These are phyloP conservation scores for Clupea harengus DNA, from an alignment of 2,113 vertebrate species.

Conservation along the genomic window DNA sequence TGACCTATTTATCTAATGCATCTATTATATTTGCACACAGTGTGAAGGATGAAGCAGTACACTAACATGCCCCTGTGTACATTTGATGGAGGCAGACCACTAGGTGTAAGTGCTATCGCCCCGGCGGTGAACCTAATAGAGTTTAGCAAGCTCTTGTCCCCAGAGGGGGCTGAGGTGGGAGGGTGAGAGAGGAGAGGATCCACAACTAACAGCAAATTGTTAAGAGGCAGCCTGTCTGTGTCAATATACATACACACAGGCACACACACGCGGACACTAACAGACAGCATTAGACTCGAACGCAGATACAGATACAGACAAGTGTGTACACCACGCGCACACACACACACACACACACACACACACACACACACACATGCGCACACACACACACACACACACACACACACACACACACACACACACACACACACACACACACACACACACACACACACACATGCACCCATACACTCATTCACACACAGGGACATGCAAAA, in stretches of 20 bases:
- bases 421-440: neutral
- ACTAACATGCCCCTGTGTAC: neutral
- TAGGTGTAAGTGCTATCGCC: neutral
- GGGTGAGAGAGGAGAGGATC: slow-evolving; percentile 30
- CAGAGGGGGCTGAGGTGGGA: slow-evolving; percentile 35
- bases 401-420: neutral
- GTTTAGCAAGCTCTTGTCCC: slow-evolving; percentile 21
- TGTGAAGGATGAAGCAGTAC: neutral
- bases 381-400: neutral
- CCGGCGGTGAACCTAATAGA: neutral
- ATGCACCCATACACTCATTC: neutral
- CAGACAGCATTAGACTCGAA: neutral
- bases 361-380: neutral
- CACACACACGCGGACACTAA: neutral
- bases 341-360: neutral
- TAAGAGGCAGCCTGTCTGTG: slow-evolving; percentile 47
- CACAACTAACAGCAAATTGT: slow-evolving; percentile 39
- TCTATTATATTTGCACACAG: neutral
- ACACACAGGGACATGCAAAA: neutral
- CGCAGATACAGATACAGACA: neutral
- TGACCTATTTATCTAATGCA: neutral
- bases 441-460: neutral
- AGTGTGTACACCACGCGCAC: neutral
- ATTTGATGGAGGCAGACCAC: neutral
- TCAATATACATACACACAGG: slow-evolving; percentile 33